Evolutionary conservation across 2,888 invertebrate genomes (phyloP).

Genomic region (Protodeltote pygarga): DNA sequence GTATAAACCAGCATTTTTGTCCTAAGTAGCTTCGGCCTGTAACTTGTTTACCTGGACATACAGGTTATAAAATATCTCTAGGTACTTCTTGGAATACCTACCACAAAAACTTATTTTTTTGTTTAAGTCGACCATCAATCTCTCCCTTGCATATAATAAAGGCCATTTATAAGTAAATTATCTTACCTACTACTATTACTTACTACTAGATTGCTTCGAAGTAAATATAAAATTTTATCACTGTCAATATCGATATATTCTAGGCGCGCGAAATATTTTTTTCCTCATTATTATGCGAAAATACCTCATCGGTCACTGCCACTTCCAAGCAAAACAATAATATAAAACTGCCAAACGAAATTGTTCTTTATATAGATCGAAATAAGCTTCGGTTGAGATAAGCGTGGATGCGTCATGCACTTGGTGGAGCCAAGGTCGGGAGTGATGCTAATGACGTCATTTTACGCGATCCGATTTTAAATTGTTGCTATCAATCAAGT

Average conservation of each 20-base stretch:
- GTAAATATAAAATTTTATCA: conserved; percentile 5
- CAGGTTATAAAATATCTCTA: too few species aligned
- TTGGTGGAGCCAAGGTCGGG: conserved; percentile 43
- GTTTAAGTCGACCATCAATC: too few species aligned
- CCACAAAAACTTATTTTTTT: too few species aligned
- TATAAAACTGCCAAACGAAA: conserved; percentile 4
- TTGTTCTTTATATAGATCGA: background rate
- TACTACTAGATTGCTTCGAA: background rate
- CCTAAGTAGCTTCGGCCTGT: too few species aligned
- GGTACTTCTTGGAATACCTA: too few species aligned
- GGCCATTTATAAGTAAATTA: too few species aligned
- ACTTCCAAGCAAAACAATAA: conserved; percentile 24
- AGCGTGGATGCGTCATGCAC: conserved; percentile 39
- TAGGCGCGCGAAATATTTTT: conserved; percentile 23
- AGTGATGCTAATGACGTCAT: conserved; percentile 37
- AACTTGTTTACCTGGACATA: too few species aligned
- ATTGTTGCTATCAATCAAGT: background rate
- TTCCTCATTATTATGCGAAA: conserved; percentile 39
- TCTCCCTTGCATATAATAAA: too few species aligned
- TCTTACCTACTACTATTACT: too few species aligned
- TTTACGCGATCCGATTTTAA: conserved; percentile 12
- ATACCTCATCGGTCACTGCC: conserved; percentile 49
- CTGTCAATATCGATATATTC: conserved; percentile 3
- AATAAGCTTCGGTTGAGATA: background rate
- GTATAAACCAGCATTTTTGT: too few species aligned